These are phyloP conservation scores for Cossypha caffra DNA, from an alignment of 2,797 vertebrate species.

Conservation along the genomic window DNA sequence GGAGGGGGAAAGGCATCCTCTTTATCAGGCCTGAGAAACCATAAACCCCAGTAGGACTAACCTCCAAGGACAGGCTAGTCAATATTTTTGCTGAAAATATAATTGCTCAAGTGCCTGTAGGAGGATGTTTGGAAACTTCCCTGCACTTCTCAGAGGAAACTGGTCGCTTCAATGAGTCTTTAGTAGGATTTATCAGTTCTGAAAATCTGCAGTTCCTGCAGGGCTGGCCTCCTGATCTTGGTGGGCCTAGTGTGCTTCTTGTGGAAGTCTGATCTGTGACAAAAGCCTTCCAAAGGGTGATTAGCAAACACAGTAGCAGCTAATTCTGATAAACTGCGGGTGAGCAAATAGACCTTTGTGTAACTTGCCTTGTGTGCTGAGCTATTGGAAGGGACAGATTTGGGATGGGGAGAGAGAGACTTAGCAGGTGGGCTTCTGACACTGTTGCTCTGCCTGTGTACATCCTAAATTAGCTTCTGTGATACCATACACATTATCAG, in stretches of 20 bases:
- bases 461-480: not conserved
- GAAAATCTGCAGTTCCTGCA: not conserved
- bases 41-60: not conserved
- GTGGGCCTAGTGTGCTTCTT: not conserved
- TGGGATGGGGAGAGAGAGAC: not conserved
- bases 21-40: not conserved
- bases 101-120: not conserved
- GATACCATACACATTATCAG: not conserved
- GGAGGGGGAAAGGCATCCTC: not conserved
- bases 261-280: not conserved
- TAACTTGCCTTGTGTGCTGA: not conserved
- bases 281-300: not conserved
- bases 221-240: not conserved
- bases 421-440: not conserved
- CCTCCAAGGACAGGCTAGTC: not conserved
- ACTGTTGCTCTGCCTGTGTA: not conserved
- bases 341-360: constrained; percentile 2
- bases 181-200: not conserved
- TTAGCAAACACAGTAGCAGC: not conserved
- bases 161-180: not conserved
- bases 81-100: not conserved
- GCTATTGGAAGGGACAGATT: not conserved
- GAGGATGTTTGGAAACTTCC: not conserved
- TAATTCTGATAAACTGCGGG: not conserved
- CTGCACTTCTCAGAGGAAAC: not conserved